Evolutionary conservation across 1,140 invertebrate genomes (phyloP).

Genomic region (Anoplolepis gracilipes): DNA sequence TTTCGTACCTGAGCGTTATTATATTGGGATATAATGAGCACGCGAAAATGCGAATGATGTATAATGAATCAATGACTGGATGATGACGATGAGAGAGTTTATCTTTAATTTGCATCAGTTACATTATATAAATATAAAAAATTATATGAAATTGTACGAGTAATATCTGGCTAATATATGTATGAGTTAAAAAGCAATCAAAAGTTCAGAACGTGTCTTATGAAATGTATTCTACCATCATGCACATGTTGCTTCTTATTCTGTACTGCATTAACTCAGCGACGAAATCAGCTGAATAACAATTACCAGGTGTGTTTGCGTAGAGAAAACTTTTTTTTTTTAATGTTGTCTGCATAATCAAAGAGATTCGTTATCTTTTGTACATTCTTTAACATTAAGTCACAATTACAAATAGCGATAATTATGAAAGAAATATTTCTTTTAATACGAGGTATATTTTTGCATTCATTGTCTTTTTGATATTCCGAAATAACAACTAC

Average conservation of each 20-base stretch:
- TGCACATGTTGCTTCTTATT: constrained; percentile 65
- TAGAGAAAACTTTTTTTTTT: constrained; percentile 32
- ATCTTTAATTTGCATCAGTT: background rate
- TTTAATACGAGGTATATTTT: background rate
- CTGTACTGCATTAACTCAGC: constrained; percentile 64
- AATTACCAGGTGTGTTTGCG: constrained; percentile 60
- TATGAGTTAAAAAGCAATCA: constrained; percentile 50
- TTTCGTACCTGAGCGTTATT: constrained; percentile 19
- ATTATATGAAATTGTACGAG: background rate
- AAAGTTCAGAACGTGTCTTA: constrained; percentile 55
- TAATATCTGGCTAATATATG: background rate
- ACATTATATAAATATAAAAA: background rate
- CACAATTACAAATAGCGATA: background rate
- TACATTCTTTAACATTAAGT: background rate
- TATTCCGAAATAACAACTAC: constrained; percentile 16
- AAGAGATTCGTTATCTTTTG: constrained; percentile 25
- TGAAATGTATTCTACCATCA: constrained; percentile 57
- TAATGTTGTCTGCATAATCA: constrained; percentile 43
- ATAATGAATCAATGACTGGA: constrained; percentile 16
- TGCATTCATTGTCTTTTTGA: background rate
- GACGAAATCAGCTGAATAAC: constrained; percentile 69
- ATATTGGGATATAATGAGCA: constrained; percentile 48
- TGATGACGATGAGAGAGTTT: background rate
- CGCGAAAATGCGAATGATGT: constrained; percentile 23
- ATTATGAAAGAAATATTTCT: background rate